Base-by-base conservation (phyloP, 2,113 vertebrate species). In the Cephalopholis sonnerati region DNA sequence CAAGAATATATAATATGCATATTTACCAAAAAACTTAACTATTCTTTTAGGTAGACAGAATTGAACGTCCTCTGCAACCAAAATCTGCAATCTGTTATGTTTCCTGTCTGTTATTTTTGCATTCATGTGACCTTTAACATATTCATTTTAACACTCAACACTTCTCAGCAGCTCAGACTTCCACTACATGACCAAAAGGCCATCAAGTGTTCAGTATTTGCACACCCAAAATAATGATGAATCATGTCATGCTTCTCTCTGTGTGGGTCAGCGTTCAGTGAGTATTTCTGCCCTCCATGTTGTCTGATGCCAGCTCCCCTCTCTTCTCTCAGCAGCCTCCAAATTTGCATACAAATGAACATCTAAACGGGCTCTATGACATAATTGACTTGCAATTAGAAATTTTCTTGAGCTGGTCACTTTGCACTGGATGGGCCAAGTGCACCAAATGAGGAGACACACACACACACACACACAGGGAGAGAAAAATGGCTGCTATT, bases 361-460 rank as follows among this genome's bases (percentile, higher is more conserved):
- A 96, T 95, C 94, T 93, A 95, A 96, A 95, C 86, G 92, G 90
- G 94, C 95, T 96, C 95, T 95, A 96, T 96, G 95, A 95, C 95
- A 96, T 96, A 96, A 96, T 96, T 96, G 96, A 96, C 95, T 96
- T 87, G 92, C 95, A 96, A 96, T 96, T 96, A 96, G 92, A 96
- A 95, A 95, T 92, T 94, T 96, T 95, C 94, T 91, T 86, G 91
- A 92, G 94, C 91, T 94, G 95, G 95, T 96, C 95, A 96, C 95
- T 96, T 94, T 94, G 92, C 92, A 91, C 91, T 92, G 94, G 93
- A 92, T 78, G 74, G 93, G 93, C 89, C 89, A 77, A 77, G 88
- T 87, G 91, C 89, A 82, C 75, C 82, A 92, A 95, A 95, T 90
- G 93, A 88, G 84, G 78, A 83, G 79, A 15, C 61, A 69, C 83